A percentile compares a stretch with the other conserved stretches of the same genome.
These are phyloP conservation scores for Nephrocerus scutellatus DNA, from an alignment of 2,888 invertebrate species.

Conservation along the genomic window DNA sequence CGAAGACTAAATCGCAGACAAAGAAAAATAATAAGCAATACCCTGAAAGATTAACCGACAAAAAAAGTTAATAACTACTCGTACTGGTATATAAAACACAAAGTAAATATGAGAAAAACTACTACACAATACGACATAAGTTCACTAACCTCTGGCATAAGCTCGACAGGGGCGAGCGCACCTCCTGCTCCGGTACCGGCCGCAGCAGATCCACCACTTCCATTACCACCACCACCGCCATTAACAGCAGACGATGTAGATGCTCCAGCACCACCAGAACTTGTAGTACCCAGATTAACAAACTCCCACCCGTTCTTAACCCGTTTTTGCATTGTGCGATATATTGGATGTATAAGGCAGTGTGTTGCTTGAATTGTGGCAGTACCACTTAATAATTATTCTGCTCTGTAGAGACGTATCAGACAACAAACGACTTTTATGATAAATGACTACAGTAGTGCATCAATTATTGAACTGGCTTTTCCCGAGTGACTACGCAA, in stretches of 20 bases:
- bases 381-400: too few relatives aligned
- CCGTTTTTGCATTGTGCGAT: slow-evolving; percentile 22
- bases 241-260: not conserved
- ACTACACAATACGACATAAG: slow-evolving; percentile 1
- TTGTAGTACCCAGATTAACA: slow-evolving; percentile 19
- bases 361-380: too few relatives aligned
- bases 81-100: not conserved
- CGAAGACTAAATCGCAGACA: not conserved
- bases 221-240: too few relatives aligned
- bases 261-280: slow-evolving; percentile 12
- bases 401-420: too few relatives aligned
- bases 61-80: slow-evolving; percentile 5
- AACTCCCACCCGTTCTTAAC: slow-evolving; percentile 20
- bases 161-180: slow-evolving; percentile 7
- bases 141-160: slow-evolving; percentile 23
- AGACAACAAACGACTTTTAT: too few relatives aligned
- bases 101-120: not conserved
- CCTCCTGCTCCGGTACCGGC: slow-evolving; percentile 10
- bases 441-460: too few relatives aligned
- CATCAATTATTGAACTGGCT: too few relatives aligned
- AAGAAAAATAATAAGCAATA: too few relatives aligned
- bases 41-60: too few relatives aligned
- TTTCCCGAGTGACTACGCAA: too few relatives aligned
- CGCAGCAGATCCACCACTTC: slow-evolving; percentile 13
- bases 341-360: too few relatives aligned